These are phyloP conservation scores for Andricus curvator DNA, from an alignment of 2,888 invertebrate species.

Conservation along the genomic window DNA sequence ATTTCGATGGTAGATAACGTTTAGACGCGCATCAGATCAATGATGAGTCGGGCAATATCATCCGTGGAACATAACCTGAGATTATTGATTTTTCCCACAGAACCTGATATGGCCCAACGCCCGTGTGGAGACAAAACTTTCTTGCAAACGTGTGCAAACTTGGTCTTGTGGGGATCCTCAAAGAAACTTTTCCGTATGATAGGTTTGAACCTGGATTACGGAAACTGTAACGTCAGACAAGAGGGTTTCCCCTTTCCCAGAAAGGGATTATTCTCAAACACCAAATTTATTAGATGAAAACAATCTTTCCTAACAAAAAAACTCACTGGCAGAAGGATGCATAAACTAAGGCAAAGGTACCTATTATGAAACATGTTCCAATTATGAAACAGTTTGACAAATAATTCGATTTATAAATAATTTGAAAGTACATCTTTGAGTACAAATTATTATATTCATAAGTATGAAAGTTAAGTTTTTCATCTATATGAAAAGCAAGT, in stretches of 20 bases:
- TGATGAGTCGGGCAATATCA: slow-evolving; percentile 35
- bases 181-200: not conserved
- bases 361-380: too few species aligned
- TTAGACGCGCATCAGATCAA: slow-evolving; percentile 38
- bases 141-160: slow-evolving; percentile 5
- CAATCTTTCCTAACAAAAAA: not conserved
- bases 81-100: slow-evolving; percentile 32
- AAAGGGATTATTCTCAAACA: not conserved
- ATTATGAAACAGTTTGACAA: too few species aligned
- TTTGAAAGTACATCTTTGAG: too few species aligned
- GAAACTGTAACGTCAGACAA: not conserved
- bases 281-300: not conserved
- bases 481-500: too few species aligned
- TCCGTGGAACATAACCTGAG: slow-evolving; percentile 38
- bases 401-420: too few species aligned
- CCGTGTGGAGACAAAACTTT: slow-evolving; percentile 6
- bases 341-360: not conserved
- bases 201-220: not conserved
- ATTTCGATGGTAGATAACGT: slow-evolving; percentile 21
- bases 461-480: too few species aligned
- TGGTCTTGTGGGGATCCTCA: not conserved
- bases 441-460: too few species aligned
- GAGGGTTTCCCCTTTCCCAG: not conserved
- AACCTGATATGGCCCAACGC: slow-evolving; percentile 22
- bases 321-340: not conserved